phyloP scores from a whole-genome alignment of 2,888 invertebrate genomes.

The Macrosoma leucophasiata region DNA sequence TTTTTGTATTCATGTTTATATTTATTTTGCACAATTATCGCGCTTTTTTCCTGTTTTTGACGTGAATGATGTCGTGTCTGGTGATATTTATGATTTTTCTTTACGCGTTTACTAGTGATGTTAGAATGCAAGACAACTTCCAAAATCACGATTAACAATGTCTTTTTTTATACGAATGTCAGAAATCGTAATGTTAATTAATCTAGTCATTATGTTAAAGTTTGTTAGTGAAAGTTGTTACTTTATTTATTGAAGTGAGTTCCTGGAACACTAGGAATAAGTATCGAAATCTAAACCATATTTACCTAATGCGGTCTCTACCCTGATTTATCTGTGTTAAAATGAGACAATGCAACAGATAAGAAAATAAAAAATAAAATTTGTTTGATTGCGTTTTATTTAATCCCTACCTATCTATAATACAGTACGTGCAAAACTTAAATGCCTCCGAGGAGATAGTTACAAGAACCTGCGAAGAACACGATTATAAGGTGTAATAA shows the following conservation, averaged over 20 bases:
- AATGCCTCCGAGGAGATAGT: too few relatives aligned
- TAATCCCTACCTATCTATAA: too few relatives aligned
- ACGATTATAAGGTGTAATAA: too few relatives aligned
- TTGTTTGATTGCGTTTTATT: constrained; percentile 14
- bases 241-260: constrained; percentile 53
- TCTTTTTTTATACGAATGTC: constrained; percentile 53
- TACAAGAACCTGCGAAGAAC: too few relatives aligned
- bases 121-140: constrained; percentile 59
- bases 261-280: constrained; percentile 60
- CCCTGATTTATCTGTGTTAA: constrained; percentile 50
- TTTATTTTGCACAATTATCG: constrained; percentile 62
- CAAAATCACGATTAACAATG: constrained; percentile 60
- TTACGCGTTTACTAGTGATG: constrained; percentile 52
- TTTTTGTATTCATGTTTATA: constrained; percentile 47
- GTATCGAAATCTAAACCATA: constrained; percentile 34
- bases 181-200: constrained; percentile 48
- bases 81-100: constrained; percentile 50
- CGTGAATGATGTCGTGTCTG: constrained; percentile 52
- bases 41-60: constrained; percentile 59
- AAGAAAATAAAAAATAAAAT: constrained; percentile 43
- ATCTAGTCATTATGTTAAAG: constrained; percentile 68
- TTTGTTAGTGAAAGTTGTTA: constrained; percentile 62
- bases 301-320: constrained; percentile 52
- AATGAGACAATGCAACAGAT: constrained; percentile 60
- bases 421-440: too few relatives aligned